Evolutionary conservation across 2,113 vertebrate species (phyloP).

Genomic region (Lepidothrix coronata): DNA sequence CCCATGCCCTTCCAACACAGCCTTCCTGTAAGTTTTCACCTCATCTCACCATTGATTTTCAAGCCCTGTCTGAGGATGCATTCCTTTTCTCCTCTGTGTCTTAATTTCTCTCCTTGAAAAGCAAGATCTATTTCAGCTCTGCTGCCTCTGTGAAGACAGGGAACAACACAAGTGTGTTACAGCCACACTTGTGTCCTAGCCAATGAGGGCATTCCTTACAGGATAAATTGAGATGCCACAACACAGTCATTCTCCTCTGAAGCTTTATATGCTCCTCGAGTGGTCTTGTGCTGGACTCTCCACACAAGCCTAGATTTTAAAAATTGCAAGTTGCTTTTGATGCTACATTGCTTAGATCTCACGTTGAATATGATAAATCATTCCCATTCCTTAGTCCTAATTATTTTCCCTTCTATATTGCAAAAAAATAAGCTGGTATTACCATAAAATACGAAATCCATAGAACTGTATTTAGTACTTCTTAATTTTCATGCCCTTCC

Average conservation of each 20-base stretch:
- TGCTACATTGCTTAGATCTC: not conserved
- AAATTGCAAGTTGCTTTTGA: not conserved
- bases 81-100: constrained; percentile 37
- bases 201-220: not conserved
- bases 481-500: constrained; percentile 6
- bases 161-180: not conserved
- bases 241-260: not conserved
- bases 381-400: not conserved
- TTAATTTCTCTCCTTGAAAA: constrained; percentile 56
- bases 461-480: constrained; percentile 2
- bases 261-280: not conserved
- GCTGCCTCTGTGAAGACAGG: constrained; percentile 1
- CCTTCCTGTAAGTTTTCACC: constrained; percentile 34
- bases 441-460: constrained; percentile 43
- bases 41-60: constrained; percentile 61
- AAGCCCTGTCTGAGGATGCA: constrained; percentile 13
- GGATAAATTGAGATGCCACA: constrained; percentile 17
- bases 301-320: not conserved
- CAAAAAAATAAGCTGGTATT: constrained; percentile 20
- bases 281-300: not conserved
- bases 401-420: not conserved
- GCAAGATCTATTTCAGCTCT: constrained; percentile 34
- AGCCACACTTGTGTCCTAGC: not conserved
- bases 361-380: not conserved
- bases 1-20: constrained; percentile 12